phyloP scores from a whole-genome alignment of 2,113 vertebrate species.

The Paracanthobrama guichenoti region DNA sequence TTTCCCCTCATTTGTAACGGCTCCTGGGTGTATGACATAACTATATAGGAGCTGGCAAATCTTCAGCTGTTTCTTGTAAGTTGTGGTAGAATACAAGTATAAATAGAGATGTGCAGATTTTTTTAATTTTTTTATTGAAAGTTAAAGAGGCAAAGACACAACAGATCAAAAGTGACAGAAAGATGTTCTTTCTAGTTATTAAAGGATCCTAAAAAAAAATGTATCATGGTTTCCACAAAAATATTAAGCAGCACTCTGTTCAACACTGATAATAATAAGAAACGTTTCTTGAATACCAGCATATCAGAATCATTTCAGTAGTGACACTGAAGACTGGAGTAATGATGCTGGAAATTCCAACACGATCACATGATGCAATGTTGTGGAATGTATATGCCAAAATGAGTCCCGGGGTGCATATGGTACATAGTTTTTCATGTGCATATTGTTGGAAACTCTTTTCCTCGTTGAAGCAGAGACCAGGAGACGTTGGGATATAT shows the following conservation, averaged over 20 bases:
- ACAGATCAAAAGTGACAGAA: background rate
- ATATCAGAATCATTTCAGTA: background rate
- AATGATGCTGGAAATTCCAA: background rate
- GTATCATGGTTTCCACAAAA: background rate
- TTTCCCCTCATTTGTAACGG: conserved; percentile 74
- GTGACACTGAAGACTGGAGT: background rate
- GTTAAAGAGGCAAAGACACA: background rate
- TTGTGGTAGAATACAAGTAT: background rate
- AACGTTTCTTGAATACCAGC: background rate
- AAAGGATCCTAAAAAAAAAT: background rate
- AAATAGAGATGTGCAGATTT: background rate
- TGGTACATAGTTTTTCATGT: too few species aligned
- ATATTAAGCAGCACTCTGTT: background rate
- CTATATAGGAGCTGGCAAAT: background rate
- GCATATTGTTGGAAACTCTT: too few species aligned
- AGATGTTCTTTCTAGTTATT: background rate
- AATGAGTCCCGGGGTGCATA: too few species aligned
- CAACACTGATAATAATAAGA: too few species aligned
- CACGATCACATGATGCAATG: too few species aligned
- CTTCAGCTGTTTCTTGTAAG: background rate
- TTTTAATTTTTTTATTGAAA: background rate
- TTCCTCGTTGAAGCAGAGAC: too few species aligned
- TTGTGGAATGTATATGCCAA: too few species aligned
- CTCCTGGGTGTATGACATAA: conserved; percentile 59
- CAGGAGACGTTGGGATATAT: too few species aligned